Percentiles rank a stretch among this genome's conserved stretches.
Conservation (phyloP, 2,888 invertebrate genomes). For the Teleiodes luculella region DNA sequence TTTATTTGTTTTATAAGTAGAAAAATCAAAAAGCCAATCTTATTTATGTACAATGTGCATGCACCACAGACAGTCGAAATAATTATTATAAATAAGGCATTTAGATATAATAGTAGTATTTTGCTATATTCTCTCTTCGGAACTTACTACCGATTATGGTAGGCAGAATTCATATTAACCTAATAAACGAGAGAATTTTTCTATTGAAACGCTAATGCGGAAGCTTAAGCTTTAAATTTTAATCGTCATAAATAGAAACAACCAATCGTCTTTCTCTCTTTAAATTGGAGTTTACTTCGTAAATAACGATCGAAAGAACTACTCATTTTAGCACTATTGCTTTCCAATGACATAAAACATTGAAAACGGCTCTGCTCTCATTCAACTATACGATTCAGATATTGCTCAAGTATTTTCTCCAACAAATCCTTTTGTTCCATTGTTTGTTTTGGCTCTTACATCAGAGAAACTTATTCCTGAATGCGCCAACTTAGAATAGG, state of each 20-base stretch:
- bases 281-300: conserved; percentile 3
- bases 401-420: not conserved
- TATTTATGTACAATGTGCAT: no score
- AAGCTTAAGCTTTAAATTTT: not conserved
- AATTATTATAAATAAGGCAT: no score
- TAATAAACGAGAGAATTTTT: not conserved
- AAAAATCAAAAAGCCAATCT: no score
- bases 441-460: conserved; percentile 37
- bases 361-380: conserved; percentile 43
- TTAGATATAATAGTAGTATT: no score
- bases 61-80: no score
- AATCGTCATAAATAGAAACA: not conserved
- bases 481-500: conserved; percentile 41
- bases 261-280: conserved; percentile 1
- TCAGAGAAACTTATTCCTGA: conserved; percentile 44
- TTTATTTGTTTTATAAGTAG: no score
- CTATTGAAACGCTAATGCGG: not conserved
- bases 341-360: conserved; percentile 52
- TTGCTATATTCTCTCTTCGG: no score
- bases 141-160: no score
- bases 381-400: conserved; percentile 33
- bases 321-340: conserved; percentile 11
- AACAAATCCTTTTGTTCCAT: conserved; percentile 40
- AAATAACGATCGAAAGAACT: not conserved
- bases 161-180: no score